Evolutionary conservation across 1,140 invertebrate genomes (phyloP).

Genomic region (Bombus huntii): DNA sequence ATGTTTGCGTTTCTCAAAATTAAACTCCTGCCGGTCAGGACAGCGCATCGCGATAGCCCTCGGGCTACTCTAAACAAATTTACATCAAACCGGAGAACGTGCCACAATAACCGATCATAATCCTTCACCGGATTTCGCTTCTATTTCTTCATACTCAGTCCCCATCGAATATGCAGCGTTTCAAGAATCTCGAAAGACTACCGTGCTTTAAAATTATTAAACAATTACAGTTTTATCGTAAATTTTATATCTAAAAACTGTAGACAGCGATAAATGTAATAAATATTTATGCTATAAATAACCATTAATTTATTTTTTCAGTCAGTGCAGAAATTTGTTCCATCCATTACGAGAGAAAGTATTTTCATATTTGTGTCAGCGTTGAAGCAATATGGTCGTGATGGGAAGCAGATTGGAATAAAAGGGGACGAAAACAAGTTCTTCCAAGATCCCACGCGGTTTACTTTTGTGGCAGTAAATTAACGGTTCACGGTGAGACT

Average conservation of each 20-base stretch:
- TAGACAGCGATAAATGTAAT: neutral
- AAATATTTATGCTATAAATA: neutral
- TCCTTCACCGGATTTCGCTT: conserved; percentile 37
- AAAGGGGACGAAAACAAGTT: conserved; percentile 56
- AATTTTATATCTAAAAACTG: neutral
- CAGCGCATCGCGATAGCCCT: conserved; percentile 56
- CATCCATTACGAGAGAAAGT: neutral
- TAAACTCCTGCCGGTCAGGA: conserved; percentile 62
- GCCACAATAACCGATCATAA: conserved; percentile 62
- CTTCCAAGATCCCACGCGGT: conserved; percentile 59
- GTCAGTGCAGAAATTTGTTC: neutral
- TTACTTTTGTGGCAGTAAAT: conserved; percentile 71
- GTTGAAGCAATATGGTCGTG: conserved; percentile 14
- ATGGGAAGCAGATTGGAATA: conserved; percentile 52
- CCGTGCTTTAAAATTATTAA: no score
- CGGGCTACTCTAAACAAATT: conserved; percentile 70
- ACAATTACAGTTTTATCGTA: neutral
- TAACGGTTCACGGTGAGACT: conserved; percentile 64
- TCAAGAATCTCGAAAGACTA: neutral
- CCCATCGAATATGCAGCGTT: neutral
- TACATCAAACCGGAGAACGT: conserved; percentile 58
- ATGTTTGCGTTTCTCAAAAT: conserved; percentile 75
- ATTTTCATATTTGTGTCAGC: neutral
- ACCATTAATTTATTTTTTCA: neutral
- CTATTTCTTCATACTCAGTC: neutral